phyloP scores from a whole-genome alignment of 1,140 invertebrate genomes.

The Nephotettix cincticeps region DNA sequence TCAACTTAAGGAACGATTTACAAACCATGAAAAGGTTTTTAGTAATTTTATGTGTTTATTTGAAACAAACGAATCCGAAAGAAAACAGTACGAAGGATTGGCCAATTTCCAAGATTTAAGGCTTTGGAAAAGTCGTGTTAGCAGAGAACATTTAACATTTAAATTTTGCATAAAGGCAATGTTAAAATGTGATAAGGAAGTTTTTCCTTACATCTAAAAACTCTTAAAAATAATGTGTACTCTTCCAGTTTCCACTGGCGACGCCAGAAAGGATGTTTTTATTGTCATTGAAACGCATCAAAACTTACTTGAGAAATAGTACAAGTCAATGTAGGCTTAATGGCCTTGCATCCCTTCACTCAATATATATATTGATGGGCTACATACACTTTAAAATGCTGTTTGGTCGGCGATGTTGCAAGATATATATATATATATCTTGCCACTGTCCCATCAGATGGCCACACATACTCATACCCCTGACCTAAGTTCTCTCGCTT shows the following conservation, averaged over 20 bases:
- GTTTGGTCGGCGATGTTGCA: too few relatives aligned
- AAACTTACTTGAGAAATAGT: slow-evolving; percentile 36
- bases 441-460: too few relatives aligned
- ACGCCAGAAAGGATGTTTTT: slow-evolving; percentile 34
- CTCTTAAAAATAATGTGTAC: slow-evolving; percentile 30
- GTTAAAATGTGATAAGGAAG: slow-evolving; percentile 1
- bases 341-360: background rate
- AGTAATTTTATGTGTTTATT: slow-evolving; percentile 4
- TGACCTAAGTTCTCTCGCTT: too few relatives aligned
- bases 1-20: slow-evolving; percentile 1
- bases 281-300: slow-evolving; percentile 34
- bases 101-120: background rate
- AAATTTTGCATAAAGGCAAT: background rate
- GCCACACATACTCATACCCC: too few relatives aligned
- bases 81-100: background rate
- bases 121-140: background rate
- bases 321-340: slow-evolving; percentile 1
- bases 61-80: background rate
- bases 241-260: slow-evolving; percentile 32
- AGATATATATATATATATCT: too few relatives aligned
- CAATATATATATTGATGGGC: too few relatives aligned
- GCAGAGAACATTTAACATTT: background rate
- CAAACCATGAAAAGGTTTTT: background rate
- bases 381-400: too few relatives aligned
- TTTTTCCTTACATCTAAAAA: slow-evolving; percentile 31